Conservation (phyloP, 2,888 invertebrate species). For the Trachelus troglodyta region DNA sequence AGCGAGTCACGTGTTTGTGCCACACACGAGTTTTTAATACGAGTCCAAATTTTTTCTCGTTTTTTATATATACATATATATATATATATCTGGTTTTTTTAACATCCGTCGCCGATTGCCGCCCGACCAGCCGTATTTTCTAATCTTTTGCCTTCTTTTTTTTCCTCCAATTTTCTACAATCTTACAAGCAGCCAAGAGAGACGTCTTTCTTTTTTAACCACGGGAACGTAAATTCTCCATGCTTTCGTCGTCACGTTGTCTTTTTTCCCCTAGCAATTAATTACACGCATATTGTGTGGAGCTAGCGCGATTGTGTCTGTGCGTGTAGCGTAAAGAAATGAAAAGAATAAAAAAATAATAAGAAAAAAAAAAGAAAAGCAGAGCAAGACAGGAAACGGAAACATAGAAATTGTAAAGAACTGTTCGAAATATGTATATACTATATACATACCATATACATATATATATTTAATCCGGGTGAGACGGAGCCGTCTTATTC, state of each 20-base stretch:
- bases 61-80: conserved; percentile 9
- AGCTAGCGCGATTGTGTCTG: conserved; percentile 18
- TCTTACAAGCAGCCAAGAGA: not conserved
- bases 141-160: conserved; percentile 26
- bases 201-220: not conserved
- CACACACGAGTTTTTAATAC: conserved; percentile 20
- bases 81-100: conserved; percentile 31
- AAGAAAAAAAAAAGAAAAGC: conserved; percentile 18
- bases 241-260: conserved; percentile 6
- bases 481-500: not conserved
- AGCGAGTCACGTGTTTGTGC: conserved; percentile 54
- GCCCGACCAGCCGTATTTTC: not conserved
- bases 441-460: not conserved
- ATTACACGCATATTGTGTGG: not conserved
- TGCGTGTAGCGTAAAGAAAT: conserved; percentile 25
- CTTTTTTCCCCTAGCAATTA: not conserved
- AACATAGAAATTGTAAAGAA: not conserved
- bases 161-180: conserved; percentile 11
- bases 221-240: conserved; percentile 14
- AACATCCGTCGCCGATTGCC: conserved; percentile 30
- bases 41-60: conserved; percentile 40
- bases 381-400: not conserved
- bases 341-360: conserved; percentile 28
- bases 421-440: not conserved
- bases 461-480: not conserved